A percentile compares a stretch with the other conserved stretches of the same genome.
Evolutionary conservation across 1,140 invertebrate species (phyloP).

Genomic region (Mercenaria mercenaria): DNA sequence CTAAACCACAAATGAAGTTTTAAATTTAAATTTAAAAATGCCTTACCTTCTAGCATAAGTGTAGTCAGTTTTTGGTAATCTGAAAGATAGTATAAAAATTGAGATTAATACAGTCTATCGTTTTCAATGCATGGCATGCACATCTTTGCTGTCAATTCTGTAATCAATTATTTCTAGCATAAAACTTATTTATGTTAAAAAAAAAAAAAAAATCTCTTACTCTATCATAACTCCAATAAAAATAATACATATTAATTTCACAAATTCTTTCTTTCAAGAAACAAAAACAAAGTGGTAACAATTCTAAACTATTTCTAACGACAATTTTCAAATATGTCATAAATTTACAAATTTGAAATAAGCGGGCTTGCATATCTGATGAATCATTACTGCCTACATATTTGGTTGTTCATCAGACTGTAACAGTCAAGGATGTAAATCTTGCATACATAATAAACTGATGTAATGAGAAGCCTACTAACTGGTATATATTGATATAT

Average conservation of each 20-base stretch:
- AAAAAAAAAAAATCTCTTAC: neutral
- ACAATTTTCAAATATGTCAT: constrained; percentile 31
- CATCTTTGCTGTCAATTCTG: no score
- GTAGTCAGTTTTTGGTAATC: constrained; percentile 82
- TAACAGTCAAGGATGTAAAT: neutral
- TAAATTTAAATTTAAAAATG: no score
- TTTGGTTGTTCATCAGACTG: constrained; percentile 39
- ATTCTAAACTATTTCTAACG: no score
- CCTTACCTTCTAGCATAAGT: constrained; percentile 82
- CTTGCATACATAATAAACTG: neutral
- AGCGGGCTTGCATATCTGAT: constrained; percentile 7
- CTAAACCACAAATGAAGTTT: no score
- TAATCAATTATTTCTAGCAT: no score
- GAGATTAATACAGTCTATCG: no score
- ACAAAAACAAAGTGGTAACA: no score
- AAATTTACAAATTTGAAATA: constrained; percentile 44
- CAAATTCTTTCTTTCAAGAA: no score
- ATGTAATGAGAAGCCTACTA: neutral
- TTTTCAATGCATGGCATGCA: no score
- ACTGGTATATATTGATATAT: no score
- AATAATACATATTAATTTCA: no score
- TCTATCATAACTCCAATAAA: neutral
- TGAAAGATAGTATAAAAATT: constrained; percentile 72
- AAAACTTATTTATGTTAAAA: no score
- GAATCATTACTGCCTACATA: neutral